Conservation (phyloP, 2,113 vertebrate species). For the Oncorhynchus kisutch region DNA sequence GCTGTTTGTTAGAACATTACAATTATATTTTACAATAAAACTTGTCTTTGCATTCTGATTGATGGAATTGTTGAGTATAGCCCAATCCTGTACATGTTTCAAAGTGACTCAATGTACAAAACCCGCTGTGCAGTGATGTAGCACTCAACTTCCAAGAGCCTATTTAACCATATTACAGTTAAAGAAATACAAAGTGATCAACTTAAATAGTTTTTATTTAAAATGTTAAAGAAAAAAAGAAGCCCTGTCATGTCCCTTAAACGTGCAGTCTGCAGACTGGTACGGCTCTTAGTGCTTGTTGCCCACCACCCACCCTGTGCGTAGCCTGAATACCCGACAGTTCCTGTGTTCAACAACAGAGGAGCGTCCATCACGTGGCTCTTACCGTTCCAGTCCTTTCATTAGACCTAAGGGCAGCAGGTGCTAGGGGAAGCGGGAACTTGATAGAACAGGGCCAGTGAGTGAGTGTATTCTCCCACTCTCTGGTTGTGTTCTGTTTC, state of each 20-base stretch:
- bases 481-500: too few species aligned
- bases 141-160: too few species aligned
- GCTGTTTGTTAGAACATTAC: conserved; percentile 1
- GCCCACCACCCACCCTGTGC: neutral
- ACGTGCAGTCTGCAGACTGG: conserved; percentile 29
- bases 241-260: conserved; percentile 28
- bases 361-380: neutral
- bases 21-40: neutral
- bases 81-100: neutral
- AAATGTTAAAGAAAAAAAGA: conserved; percentile 32
- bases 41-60: neutral
- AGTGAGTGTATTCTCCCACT: neutral
- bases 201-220: conserved; percentile 43
- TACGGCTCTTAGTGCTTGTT: conserved; percentile 17
- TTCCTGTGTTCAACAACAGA: neutral
- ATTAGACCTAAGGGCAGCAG: neutral
- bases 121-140: too few species aligned
- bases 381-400: conserved; percentile 1
- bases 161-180: neutral
- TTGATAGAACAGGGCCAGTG: neutral
- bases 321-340: too few species aligned
- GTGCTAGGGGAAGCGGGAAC: neutral
- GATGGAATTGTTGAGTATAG: neutral
- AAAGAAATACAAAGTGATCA: conserved; percentile 30
- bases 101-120: neutral